Evolutionary conservation across 2,113 vertebrate species (phyloP).

Genomic region (Felis catus): DNA sequence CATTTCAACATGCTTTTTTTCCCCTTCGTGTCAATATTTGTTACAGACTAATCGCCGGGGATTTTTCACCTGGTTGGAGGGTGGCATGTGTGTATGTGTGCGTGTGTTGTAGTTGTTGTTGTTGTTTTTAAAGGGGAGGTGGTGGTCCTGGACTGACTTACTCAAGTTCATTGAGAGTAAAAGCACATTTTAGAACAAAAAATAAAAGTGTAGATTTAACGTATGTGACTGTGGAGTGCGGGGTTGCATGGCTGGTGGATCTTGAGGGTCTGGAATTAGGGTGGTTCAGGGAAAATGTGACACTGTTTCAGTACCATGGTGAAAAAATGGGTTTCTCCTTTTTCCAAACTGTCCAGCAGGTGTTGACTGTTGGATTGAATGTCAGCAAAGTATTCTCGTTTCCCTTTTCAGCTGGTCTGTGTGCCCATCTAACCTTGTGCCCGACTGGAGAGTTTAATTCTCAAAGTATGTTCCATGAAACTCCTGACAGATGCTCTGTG

Average conservation of each 20-base stretch:
- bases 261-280: neutral
- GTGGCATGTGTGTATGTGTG: constrained; percentile 21
- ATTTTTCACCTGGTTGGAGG: constrained; percentile 72
- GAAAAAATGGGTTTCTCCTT: neutral
- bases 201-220: constrained; percentile 80
- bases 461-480: neutral
- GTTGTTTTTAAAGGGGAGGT: constrained; percentile 66
- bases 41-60: constrained; percentile 79
- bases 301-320: neutral
- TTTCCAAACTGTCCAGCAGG: neutral
- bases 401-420: neutral
- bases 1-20: constrained; percentile 84
- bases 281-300: neutral
- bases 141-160: constrained; percentile 59
- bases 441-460: neutral
- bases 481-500: neutral
- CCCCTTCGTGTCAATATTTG: constrained; percentile 81
- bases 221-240: constrained; percentile 63
- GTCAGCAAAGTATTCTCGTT: neutral
- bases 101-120: neutral
- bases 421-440: neutral
- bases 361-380: neutral
- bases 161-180: constrained; percentile 71
- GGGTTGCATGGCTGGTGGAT: neutral
- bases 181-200: constrained; percentile 81